These are phyloP conservation scores for Hydropotes inermis DNA, from an alignment of 2,113 vertebrate species.

Conservation along the genomic window DNA sequence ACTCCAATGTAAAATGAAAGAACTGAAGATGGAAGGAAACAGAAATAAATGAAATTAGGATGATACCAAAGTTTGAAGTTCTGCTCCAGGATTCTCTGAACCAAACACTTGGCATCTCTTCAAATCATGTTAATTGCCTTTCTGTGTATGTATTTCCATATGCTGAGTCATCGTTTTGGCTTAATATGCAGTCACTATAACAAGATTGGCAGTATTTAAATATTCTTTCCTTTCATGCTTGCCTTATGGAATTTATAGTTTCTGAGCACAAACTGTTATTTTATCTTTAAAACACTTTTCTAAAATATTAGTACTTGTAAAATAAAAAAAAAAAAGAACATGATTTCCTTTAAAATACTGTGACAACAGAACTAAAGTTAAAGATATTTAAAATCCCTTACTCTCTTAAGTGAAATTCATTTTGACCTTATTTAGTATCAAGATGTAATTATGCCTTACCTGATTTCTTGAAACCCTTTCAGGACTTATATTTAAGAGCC, in stretches of 20 bases:
- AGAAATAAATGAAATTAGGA: neutral
- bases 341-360: neutral
- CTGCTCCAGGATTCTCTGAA: constrained; percentile 2
- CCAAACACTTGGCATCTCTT: constrained; percentile 20
- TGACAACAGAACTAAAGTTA: neutral
- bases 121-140: constrained; percentile 31
- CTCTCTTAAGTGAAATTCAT: neutral
- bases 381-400: neutral
- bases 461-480: neutral
- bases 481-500: neutral
- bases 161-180: neutral
- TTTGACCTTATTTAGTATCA: neutral
- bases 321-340: neutral
- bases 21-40: neutral
- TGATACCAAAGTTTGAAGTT: neutral
- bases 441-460: neutral
- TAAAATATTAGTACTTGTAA: constrained; percentile 16
- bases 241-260: constrained; percentile 25
- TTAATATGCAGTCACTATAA: constrained; percentile 31
- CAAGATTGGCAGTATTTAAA: constrained; percentile 31
- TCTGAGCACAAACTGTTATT: constrained; percentile 44
- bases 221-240: constrained; percentile 11
- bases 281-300: constrained; percentile 47
- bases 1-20: constrained; percentile 13
- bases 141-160: constrained; percentile 47